Conservation (phyloP, 2,888 invertebrate genomes). For the Microplitis deprimator region DNA sequence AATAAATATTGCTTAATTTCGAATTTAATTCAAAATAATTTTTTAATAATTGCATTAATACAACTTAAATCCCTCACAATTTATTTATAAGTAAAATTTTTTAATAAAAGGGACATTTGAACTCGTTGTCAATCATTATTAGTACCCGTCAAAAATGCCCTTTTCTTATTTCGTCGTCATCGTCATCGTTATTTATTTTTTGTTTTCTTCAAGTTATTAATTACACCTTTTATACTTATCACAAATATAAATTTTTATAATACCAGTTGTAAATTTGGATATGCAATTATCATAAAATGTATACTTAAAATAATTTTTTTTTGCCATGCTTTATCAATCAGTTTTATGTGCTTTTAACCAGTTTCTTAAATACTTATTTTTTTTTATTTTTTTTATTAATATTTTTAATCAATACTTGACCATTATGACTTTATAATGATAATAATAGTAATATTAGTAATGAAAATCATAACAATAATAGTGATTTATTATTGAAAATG, state of each 20-base stretch:
- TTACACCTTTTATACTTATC: neutral
- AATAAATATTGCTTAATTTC: neutral
- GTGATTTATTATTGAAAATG: too few relatives aligned
- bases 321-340: too few relatives aligned
- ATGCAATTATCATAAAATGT: too few relatives aligned
- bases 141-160: conserved; percentile 1
- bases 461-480: too few relatives aligned
- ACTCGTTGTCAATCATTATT: conserved; percentile 7
- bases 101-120: neutral
- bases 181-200: neutral
- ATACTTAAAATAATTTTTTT: neutral
- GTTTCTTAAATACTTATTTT: too few relatives aligned
- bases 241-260: neutral
- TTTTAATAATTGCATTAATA: neutral
- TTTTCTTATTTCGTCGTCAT: neutral
- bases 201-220: neutral
- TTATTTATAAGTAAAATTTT: neutral
- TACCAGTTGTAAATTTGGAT: neutral
- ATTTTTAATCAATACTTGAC: too few relatives aligned
- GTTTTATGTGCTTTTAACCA: too few relatives aligned
- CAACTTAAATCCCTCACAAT: neutral
- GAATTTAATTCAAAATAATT: neutral
- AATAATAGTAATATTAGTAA: too few relatives aligned
- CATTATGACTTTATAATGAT: too few relatives aligned
- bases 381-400: too few relatives aligned